phyloP scores from a whole-genome alignment of 2,888 invertebrate species.

The Imbricaverruca yamaguchii region DNA sequence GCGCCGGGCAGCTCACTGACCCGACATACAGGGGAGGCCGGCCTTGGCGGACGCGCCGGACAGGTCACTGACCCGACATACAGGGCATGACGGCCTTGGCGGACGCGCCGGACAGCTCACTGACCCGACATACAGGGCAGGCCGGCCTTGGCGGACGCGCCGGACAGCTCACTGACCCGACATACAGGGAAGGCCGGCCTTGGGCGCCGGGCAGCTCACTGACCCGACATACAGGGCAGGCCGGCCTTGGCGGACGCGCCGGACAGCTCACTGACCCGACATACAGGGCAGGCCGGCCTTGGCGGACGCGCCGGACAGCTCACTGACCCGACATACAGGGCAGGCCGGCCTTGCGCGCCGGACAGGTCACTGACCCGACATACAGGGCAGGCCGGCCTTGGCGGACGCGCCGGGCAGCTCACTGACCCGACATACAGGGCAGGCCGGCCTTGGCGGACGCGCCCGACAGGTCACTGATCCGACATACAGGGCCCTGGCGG shows the following conservation, averaged over 20 bases:
- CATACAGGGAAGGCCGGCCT: conserved; percentile 60
- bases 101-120: conserved; percentile 55
- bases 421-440: conserved; percentile 59
- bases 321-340: conserved; percentile 59
- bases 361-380: conserved; percentile 58
- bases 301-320: too few species aligned
- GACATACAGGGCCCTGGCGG: conserved; percentile 58
- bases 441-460: conserved; percentile 59
- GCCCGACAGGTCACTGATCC: conserved; percentile 64
- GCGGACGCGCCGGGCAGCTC: too few species aligned
- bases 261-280: conserved; percentile 57
- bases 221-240: conserved; percentile 63
- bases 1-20: too few species aligned
- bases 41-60: conserved; percentile 61
- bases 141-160: conserved; percentile 61
- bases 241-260: conserved; percentile 62
- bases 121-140: conserved; percentile 64
- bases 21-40: conserved; percentile 60
- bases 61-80: conserved; percentile 58
- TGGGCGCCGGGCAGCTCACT: conserved; percentile 53
- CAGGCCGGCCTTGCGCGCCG: conserved; percentile 62
- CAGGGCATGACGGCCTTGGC: conserved; percentile 59
- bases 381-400: conserved; percentile 59
- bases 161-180: conserved; percentile 57
- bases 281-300: conserved; percentile 61